A percentile compares a stretch with the other conserved stretches of the same genome.
Conservation (phyloP, 1,140 invertebrate species). For the Cotesia vestalis region DNA sequence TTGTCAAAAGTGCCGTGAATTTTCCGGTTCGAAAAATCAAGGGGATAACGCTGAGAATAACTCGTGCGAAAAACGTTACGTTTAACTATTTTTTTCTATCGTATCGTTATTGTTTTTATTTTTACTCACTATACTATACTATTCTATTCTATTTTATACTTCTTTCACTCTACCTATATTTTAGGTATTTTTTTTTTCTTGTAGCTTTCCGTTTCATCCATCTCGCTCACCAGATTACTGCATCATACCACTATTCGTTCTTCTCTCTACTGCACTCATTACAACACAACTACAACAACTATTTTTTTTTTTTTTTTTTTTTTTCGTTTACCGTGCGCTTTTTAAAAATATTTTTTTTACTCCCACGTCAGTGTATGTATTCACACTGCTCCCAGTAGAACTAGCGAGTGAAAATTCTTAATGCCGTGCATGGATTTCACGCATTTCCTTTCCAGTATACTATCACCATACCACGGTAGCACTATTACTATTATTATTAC, state of each 20-base stretch:
- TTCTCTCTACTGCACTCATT: neutral
- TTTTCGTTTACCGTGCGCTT: neutral
- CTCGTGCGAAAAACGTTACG: constrained; percentile 27
- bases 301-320: constrained; percentile 3
- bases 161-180: neutral
- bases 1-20: constrained; percentile 15
- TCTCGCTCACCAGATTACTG: neutral
- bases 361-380: neutral
- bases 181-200: neutral
- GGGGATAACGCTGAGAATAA: constrained; percentile 24
- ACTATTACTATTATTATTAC: too few relatives aligned
- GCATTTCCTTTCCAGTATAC: constrained; percentile 23
- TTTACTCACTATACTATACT: neutral
- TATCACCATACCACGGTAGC: neutral
- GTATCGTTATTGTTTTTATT: constrained; percentile 5
- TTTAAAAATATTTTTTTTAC: constrained; percentile 11
- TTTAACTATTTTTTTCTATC: constrained; percentile 15
- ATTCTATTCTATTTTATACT: neutral
- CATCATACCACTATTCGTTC: neutral
- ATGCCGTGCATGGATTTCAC: constrained; percentile 26
- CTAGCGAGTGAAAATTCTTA: constrained; percentile 25
- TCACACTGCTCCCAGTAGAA: neutral
- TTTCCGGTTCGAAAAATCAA: constrained; percentile 38
- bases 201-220: too few relatives aligned
- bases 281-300: neutral